phyloP scores from a whole-genome alignment of 2,113 vertebrate genomes.

The Pipa parva region DNA sequence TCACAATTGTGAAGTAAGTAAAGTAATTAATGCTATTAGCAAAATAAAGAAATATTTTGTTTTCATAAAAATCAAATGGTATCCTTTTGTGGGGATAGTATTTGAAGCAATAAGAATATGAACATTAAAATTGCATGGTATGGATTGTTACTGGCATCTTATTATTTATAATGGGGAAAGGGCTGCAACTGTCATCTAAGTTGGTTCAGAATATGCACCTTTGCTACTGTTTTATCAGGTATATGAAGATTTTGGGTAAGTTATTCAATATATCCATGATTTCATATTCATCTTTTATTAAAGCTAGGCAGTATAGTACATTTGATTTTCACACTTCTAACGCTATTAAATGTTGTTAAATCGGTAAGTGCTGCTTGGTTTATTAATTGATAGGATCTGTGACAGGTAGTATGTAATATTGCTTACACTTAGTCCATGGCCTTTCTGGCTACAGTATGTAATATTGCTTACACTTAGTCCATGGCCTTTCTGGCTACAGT shows the following conservation, averaged over 20 bases:
- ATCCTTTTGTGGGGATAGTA: conserved; percentile 38
- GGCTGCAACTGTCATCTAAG: conserved; percentile 99
- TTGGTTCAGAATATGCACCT: conserved; percentile 99
- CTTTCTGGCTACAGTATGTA: too few relatives aligned
- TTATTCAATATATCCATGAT: not conserved
- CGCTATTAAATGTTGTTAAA: not conserved
- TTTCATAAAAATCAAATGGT: too few relatives aligned
- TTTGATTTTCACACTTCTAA: not conserved
- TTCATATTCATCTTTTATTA: not conserved
- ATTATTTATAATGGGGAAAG: conserved; percentile 77
- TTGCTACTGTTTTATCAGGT: conserved; percentile 62
- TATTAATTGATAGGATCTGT: too few relatives aligned
- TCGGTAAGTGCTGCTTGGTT: not conserved
- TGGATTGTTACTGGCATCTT: conserved; percentile 95
- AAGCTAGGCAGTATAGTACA: conserved; percentile 32
- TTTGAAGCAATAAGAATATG: conserved; percentile 84
- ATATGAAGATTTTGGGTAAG: conserved; percentile 84
- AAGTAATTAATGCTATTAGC: too few relatives aligned
- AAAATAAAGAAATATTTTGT: too few relatives aligned
- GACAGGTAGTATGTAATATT: too few relatives aligned
- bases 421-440: too few relatives aligned
- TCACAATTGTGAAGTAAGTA: not conserved
- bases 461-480: too few relatives aligned
- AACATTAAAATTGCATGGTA: conserved; percentile 64
- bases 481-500: too few relatives aligned